Conservation (phyloP, 1,140 invertebrate species). For the Diploscapter pachys region DNA sequence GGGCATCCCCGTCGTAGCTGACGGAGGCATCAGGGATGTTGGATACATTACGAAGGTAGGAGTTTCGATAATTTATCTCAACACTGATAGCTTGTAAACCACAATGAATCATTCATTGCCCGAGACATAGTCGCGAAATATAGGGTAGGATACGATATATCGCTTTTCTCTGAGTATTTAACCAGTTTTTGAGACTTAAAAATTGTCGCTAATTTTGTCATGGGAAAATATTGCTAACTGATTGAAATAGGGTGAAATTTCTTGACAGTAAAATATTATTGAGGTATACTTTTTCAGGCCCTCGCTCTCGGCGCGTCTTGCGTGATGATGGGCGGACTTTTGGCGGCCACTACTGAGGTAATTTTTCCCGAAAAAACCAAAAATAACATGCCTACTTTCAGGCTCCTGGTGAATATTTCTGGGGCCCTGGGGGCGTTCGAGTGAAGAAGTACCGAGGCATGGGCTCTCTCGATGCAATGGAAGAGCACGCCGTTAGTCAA, state of each 20-base stretch:
- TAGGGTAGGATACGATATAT: too few relatives aligned
- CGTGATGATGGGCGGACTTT: conserved; percentile 98
- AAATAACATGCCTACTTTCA: neutral
- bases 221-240: too few relatives aligned
- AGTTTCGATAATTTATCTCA: too few relatives aligned
- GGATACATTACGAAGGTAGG: conserved; percentile 55
- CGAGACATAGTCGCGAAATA: too few relatives aligned
- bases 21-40: conserved; percentile 81
- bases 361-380: neutral
- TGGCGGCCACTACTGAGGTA: conserved; percentile 88
- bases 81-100: too few relatives aligned
- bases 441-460: conserved; percentile 99
- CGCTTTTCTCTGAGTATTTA: too few relatives aligned
- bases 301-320: conserved; percentile 47
- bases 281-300: neutral
- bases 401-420: conserved; percentile 96
- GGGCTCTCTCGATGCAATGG: conserved; percentile 98
- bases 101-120: too few relatives aligned
- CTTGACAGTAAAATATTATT: too few relatives aligned
- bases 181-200: too few relatives aligned
- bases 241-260: too few relatives aligned
- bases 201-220: too few relatives aligned
- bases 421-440: conserved; percentile 86
- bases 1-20: conserved; percentile 91
- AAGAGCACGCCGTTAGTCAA: conserved; percentile 64